phyloP scores from a whole-genome alignment of 2,888 invertebrate species.

The Thelaira solivaga region DNA sequence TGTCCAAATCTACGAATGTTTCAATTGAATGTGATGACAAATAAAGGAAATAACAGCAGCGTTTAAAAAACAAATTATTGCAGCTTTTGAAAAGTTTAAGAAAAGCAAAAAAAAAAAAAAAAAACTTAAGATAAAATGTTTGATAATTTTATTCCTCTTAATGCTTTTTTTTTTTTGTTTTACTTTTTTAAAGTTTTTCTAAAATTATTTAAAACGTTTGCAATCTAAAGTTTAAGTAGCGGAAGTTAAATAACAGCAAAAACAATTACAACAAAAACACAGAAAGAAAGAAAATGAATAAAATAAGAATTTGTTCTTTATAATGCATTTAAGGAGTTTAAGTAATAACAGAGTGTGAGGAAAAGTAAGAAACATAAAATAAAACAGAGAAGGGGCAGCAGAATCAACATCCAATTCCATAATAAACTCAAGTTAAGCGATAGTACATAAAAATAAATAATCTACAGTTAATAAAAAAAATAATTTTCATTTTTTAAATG shows the following conservation, averaged over 20 bases:
- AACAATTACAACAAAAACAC: slow-evolving; percentile 7
- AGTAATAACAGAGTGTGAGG: slow-evolving; percentile 16
- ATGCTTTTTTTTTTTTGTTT: slow-evolving; percentile 9
- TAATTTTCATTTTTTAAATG: no score
- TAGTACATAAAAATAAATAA: no score
- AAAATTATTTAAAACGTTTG: slow-evolving; percentile 53
- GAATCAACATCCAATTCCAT: no score
- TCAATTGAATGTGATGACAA: background rate
- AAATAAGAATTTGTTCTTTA: slow-evolving; percentile 43
- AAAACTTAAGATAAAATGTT: background rate
- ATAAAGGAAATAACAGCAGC: background rate
- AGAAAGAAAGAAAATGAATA: slow-evolving; percentile 21
- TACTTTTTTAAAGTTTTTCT: no score
- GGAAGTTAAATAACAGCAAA: slow-evolving; percentile 44
- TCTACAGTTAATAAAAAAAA: no score
- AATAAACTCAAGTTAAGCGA: no score
- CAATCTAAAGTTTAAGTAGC: slow-evolving; percentile 57
- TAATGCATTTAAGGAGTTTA: slow-evolving; percentile 55
- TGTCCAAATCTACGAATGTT: background rate
- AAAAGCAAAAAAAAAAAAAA: background rate
- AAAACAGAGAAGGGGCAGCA: no score
- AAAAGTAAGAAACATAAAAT: no score
- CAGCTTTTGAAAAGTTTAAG: background rate
- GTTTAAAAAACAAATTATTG: background rate
- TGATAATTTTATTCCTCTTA: slow-evolving; percentile 18